Evolutionary conservation across 2,888 invertebrate genomes (phyloP), one percentile per base, ranked within the genome.

Genomic region (Esperia sulphurella): DNA sequence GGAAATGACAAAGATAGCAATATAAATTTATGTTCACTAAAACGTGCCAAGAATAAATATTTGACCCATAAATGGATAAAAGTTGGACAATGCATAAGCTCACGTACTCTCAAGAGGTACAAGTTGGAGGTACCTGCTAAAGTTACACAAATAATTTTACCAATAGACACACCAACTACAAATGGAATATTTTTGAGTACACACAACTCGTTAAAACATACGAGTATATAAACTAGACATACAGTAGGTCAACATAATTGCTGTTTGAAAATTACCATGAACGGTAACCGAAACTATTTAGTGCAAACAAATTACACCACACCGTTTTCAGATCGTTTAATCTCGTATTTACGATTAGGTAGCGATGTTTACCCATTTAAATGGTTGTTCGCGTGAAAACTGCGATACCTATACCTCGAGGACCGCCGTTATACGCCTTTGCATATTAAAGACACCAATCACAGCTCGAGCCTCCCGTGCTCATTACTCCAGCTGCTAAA

Each of bases 361-460:
- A n/a, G n/a, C 9, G 10, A n/a, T 9, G 35, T 35, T 35, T 35
- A 35, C 7, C 39, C n/a, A 13, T 39, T 39, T 8, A 39, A 39
- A 39, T 9, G 13, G 39, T 39, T 39, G 13, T 14, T 13, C 37
- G 8, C 8, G 14, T 6, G 14, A 13, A 39, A n/a, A n/a, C 14
- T 14, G 39, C 41, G 28, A 28, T 29, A 41, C 41, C 14, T 41
- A 30, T 28, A 29, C 43, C 50, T 51, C 49, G 41, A 50, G 50
- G 47, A 50, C 49, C 53, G 55, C 52, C 57, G 57, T 61, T 60
- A 59, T 52, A 53, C 55, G 63, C 59, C 58, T 75, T 75, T 78
- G 76, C 77, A 80, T 81, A 73, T 75, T 70, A 75, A 75, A 75
- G 61, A 68, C 70, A 74, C 73, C 68, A 80, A 82, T 82, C 75